Conservation (phyloP, 2,888 invertebrate genomes). For the Cosmorhoe ocellata region DNA sequence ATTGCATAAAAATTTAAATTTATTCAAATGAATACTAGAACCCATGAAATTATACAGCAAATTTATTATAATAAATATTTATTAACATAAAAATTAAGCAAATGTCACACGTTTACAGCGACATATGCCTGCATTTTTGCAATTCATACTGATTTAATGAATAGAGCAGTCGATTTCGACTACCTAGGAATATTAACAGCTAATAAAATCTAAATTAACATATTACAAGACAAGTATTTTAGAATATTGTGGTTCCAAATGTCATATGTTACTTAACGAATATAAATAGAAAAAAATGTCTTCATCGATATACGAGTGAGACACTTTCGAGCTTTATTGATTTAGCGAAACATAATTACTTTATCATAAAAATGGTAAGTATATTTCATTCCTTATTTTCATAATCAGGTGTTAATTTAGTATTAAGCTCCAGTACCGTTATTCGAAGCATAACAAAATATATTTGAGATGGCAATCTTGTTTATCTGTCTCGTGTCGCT, state of each 20-base stretch:
- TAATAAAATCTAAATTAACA: slow-evolving; percentile 35
- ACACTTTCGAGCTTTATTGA: neutral
- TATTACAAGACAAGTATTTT: slow-evolving; percentile 32
- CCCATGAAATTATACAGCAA: slow-evolving; percentile 19
- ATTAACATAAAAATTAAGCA: slow-evolving; percentile 22
- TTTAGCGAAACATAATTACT: neutral
- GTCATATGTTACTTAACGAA: slow-evolving; percentile 11
- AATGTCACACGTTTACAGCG: slow-evolving; percentile 22
- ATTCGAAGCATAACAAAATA: too few species aligned
- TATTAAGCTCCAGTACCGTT: too few species aligned
- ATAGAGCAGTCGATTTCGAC: slow-evolving; percentile 24
- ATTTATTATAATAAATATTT: slow-evolving; percentile 23
- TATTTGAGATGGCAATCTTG: too few species aligned
- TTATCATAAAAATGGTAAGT: neutral
- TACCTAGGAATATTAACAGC: slow-evolving; percentile 35
- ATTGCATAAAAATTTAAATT: slow-evolving; percentile 36
- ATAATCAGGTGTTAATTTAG: slow-evolving; percentile 58
- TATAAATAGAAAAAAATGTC: slow-evolving; percentile 7
- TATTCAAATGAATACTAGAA: slow-evolving; percentile 30
- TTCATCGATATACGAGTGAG: neutral
- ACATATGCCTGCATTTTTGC: slow-evolving; percentile 23
- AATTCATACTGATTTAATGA: slow-evolving; percentile 27
- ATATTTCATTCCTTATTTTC: neutral
- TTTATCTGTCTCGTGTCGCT: too few species aligned
- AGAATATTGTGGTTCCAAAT: slow-evolving; percentile 23